Evolutionary conservation across 92 coral and sea anemone genomes (phyloP).

Genomic region (Umimayanthus chanpuru): DNA sequence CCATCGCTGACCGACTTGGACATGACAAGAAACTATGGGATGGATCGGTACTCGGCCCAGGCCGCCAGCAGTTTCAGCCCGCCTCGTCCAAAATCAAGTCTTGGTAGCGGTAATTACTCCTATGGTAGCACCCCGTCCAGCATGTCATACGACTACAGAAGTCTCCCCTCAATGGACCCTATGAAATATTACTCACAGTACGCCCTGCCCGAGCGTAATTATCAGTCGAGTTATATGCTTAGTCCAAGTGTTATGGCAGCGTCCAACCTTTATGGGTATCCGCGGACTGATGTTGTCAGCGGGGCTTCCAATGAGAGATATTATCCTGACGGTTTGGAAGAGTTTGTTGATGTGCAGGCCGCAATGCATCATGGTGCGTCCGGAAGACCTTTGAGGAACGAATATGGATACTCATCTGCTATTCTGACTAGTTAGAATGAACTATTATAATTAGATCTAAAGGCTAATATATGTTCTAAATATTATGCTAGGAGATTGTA

Average conservation of each 20-base stretch:
- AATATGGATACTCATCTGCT: conserved; percentile 75
- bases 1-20: conserved; percentile 80
- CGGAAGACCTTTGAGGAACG: conserved; percentile 73
- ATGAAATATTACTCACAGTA: conserved; percentile 91
- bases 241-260: conserved; percentile 74
- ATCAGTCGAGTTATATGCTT: conserved; percentile 83
- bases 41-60: conserved; percentile 69
- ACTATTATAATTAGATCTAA: neutral
- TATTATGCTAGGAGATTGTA: neutral
- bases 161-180: conserved; percentile 79
- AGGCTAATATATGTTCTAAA: neutral
- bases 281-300: conserved; percentile 74
- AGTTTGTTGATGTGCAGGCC: conserved; percentile 91
- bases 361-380: conserved; percentile 91
- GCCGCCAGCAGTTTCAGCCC: conserved; percentile 57
- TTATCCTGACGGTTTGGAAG: conserved; percentile 91
- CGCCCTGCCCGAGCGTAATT: conserved; percentile 79
- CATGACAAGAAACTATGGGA: conserved; percentile 75
- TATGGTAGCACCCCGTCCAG: conserved; percentile 56
- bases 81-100: conserved; percentile 74
- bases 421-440: conserved; percentile 72
- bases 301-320: conserved; percentile 72
- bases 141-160: conserved; percentile 76
- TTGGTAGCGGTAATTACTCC: conserved; percentile 65
- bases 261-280: conserved; percentile 72